Percentiles rank a stretch among this genome's conserved stretches.
Conservation (phyloP, 2,797 vertebrate genomes). For the Rousettus madagascariensis region DNA sequence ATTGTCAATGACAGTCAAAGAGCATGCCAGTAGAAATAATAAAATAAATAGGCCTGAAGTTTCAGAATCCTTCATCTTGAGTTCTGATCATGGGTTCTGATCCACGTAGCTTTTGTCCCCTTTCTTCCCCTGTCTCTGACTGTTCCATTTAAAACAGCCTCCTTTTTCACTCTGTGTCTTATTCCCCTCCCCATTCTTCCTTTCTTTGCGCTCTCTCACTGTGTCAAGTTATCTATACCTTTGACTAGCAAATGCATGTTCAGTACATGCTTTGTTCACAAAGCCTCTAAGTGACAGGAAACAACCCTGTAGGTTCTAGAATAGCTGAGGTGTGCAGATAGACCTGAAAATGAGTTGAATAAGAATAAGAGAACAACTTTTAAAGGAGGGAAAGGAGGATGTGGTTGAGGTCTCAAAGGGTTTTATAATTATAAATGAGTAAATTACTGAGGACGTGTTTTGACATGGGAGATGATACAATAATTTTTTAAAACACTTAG, state of each 20-base stretch:
- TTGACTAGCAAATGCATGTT: neutral
- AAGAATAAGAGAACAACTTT: neutral
- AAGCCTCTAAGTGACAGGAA: neutral
- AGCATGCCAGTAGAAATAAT: neutral
- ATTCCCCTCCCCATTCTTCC: neutral
- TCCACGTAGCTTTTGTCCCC: neutral
- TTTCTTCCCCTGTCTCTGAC: neutral
- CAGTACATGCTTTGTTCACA: neutral
- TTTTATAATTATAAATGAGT: conserved; percentile 20
- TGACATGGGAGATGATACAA: neutral
- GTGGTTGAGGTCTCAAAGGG: neutral
- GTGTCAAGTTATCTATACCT: neutral
- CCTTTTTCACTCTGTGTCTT: neutral
- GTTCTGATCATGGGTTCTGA: neutral
- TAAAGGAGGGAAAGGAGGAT: neutral
- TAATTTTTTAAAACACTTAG: conserved; percentile 21
- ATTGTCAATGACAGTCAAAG: neutral
- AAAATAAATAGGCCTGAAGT: conserved; percentile 13
- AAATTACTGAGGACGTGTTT: conserved; percentile 29
- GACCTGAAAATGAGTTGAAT: neutral
- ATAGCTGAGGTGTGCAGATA: neutral
- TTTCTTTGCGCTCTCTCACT: neutral
- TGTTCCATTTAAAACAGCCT: neutral
- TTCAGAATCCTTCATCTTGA: conserved; percentile 6
- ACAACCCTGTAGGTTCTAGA: neutral